Base-by-base conservation (phyloP, 2,888 invertebrate species). In the Apeira syringaria region DNA sequence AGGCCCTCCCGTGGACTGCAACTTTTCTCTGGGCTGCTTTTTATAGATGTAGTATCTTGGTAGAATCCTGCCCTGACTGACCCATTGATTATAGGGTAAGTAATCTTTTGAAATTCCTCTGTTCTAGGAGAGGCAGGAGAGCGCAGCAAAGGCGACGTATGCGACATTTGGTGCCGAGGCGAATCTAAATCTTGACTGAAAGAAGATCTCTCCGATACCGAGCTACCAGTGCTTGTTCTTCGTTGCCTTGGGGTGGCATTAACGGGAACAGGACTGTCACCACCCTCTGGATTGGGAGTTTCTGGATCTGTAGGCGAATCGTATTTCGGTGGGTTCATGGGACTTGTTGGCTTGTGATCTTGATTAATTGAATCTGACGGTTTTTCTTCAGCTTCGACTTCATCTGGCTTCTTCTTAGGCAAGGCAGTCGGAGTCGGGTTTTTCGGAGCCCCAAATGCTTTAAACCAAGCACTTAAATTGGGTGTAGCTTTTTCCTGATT, bases 381-480 rank as follows among this genome's bases (percentile, higher is more conserved):
- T 52, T 72, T 89, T 57, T 91, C 91, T 5, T 86, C 86, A 24
- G 77, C 80, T 1, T 91, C 89, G 12, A 78, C 68, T 12, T 91
- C 90, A 7, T 93, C 93, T 0, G 81, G 68, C 71, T 94, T 95
- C 70, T 94, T 95, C 30, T 91, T 91, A 9, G 42, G 15, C 0
- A 72, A 59, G 5, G 90, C 72, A 47, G 90, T 84, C 1, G 95
- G 30, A 6, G 80, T 63, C 1, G 92, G 87, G 47, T 90, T 91
- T 80, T 96, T 96, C 0, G 97, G 97, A 0, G 95, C 95, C 5
- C 97, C 97, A 71, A 97, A 97, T 0, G 97, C 97, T 80, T 96
- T 97, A 51, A 97, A 96, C 97, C 97, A 97, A 15, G 96, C 97
- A 70, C 96, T 97, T 40, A 96, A 88, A 81, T 97, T 96, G 0